phyloP scores from a whole-genome alignment of 2,797 vertebrate genomes.

The Hoplostethus atlanticus region DNA sequence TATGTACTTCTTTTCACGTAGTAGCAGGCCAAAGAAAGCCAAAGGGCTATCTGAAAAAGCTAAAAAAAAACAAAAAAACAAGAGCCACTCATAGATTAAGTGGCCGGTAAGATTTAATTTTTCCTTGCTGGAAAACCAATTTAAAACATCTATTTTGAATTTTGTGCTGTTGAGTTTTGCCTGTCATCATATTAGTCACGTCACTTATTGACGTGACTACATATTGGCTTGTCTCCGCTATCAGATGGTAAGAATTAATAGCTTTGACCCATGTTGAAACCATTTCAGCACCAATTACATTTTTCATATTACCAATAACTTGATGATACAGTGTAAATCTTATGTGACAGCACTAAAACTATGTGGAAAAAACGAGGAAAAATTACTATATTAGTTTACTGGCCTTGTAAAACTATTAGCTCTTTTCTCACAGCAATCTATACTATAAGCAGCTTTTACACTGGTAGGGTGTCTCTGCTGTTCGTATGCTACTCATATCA shows the following conservation, averaged over 20 bases:
- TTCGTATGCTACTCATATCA: too few relatives aligned
- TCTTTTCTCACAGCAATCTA: constrained; percentile 22
- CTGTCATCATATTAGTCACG: not conserved
- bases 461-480: constrained; percentile 34
- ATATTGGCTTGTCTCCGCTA: not conserved
- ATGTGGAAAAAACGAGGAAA: not conserved
- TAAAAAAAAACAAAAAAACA: too few relatives aligned
- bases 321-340: not conserved
- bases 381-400: constrained; percentile 30
- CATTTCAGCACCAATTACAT: constrained; percentile 7
- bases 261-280: not conserved
- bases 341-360: not conserved
- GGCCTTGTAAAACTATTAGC: constrained; percentile 51
- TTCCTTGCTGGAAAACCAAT: not conserved
- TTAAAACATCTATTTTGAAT: not conserved
- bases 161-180: not conserved
- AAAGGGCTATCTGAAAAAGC: too few relatives aligned
- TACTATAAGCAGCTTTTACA: constrained; percentile 23
- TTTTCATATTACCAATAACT: not conserved
- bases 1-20: too few relatives aligned
- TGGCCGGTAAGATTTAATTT: not conserved
- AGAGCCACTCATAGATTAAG: not conserved
- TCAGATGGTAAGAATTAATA: not conserved
- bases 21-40: too few relatives aligned
- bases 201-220: not conserved